Conservation (phyloP, 1,140 invertebrate genomes). For the Agrilus planipennis region DNA sequence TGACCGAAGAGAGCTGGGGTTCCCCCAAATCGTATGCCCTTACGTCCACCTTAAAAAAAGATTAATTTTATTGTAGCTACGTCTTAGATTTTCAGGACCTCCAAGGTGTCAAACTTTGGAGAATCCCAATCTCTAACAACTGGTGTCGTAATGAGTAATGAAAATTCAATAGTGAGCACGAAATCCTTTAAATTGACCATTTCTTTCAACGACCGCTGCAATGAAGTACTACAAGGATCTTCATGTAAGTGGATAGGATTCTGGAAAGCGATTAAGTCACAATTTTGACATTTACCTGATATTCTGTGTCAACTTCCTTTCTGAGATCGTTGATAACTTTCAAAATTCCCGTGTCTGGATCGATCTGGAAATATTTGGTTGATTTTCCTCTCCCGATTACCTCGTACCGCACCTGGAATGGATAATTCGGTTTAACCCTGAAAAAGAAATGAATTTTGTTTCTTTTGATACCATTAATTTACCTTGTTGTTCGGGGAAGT, state of each 20-base stretch:
- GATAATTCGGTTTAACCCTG: neutral
- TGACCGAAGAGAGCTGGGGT: constrained; percentile 66
- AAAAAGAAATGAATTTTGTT: neutral
- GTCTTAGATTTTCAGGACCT: too few relatives aligned
- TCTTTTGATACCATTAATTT: constrained; percentile 16
- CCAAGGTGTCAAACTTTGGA: too few relatives aligned
- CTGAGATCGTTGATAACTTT: constrained; percentile 68
- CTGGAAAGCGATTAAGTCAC: neutral
- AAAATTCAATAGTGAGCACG: too few relatives aligned
- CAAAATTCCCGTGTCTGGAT: constrained; percentile 67
- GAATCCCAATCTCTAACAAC: too few relatives aligned
- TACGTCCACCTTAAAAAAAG: constrained; percentile 54
- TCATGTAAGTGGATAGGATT: too few relatives aligned
- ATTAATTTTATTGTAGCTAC: too few relatives aligned
- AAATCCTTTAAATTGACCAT: too few relatives aligned
- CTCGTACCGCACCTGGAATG: constrained; percentile 52
- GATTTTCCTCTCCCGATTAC: constrained; percentile 68
- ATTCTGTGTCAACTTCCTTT: constrained; percentile 75
- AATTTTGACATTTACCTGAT: constrained; percentile 44
- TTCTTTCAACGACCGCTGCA: too few relatives aligned
- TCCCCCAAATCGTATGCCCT: constrained; percentile 78
- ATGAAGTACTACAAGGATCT: too few relatives aligned
- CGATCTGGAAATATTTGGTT: constrained; percentile 73
- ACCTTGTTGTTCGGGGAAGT: constrained; percentile 71
- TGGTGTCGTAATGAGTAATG: constrained; percentile 3